phyloP scores from a whole-genome alignment of 1,140 invertebrate species.

The Sycobia sp. region DNA sequence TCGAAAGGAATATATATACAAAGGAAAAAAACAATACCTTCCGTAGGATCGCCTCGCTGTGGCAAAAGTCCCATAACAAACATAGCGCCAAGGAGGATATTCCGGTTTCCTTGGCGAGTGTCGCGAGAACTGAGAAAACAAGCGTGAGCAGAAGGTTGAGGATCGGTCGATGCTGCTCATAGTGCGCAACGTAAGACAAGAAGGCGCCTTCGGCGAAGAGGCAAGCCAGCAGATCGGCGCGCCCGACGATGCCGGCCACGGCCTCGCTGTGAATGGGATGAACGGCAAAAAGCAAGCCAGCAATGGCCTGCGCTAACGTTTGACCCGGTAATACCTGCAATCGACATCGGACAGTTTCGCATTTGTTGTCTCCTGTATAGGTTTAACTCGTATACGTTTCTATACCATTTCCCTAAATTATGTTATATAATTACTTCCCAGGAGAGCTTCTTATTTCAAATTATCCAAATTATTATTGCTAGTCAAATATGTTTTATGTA shows the following conservation, averaged over 20 bases:
- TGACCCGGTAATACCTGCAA: conserved; percentile 64
- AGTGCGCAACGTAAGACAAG: conserved; percentile 74
- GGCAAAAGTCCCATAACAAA: conserved; percentile 76
- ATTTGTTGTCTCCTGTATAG: no score
- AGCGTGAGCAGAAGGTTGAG: conserved; percentile 50
- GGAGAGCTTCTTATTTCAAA: no score
- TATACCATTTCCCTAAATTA: no score
- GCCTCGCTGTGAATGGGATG: conserved; percentile 97
- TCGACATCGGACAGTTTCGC: no score
- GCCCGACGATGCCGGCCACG: conserved; percentile 93
- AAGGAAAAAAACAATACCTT: no score
- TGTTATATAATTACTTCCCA: no score
- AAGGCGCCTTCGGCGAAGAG: conserved; percentile 89
- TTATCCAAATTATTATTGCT: no score
- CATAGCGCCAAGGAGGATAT: conserved; percentile 89
- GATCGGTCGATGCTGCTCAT: conserved; percentile 50
- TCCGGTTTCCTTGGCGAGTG: conserved; percentile 90
- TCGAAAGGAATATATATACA: no score
- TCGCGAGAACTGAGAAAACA: conserved; percentile 63
- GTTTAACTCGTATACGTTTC: no score
- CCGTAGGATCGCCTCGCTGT: no score
- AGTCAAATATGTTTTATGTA: no score
- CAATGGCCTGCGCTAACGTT: conserved; percentile 72
- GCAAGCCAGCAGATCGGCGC: conserved; percentile 91
- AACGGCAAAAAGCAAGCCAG: conserved; percentile 88